phyloP scores from a whole-genome alignment of 2,888 invertebrate genomes.

The Tinea semifulvella region DNA sequence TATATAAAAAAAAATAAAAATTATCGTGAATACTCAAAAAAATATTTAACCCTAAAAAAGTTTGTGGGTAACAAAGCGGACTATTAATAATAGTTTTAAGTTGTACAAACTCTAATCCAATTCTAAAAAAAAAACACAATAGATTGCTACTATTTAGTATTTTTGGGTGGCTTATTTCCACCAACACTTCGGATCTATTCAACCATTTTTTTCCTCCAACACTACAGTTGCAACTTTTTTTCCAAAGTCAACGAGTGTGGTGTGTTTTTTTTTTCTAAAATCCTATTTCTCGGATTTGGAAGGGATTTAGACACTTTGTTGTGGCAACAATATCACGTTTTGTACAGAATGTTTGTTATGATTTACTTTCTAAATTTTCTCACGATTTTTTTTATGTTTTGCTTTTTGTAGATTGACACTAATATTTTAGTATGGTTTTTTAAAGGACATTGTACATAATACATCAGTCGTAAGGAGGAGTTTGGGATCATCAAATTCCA shows the following conservation, averaged over 20 bases:
- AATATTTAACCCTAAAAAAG: background rate
- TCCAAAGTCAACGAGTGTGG: conserved; percentile 57
- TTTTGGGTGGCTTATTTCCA: conserved; percentile 33
- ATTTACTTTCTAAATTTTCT: conserved; percentile 39
- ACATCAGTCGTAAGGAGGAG: no score
- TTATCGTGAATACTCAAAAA: no score
- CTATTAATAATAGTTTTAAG: conserved; percentile 12
- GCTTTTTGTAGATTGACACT: no score
- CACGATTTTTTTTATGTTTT: conserved; percentile 38
- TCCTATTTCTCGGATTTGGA: conserved; percentile 65
- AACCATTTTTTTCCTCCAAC: conserved; percentile 35
- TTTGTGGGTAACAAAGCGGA: no score
- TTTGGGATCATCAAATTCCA: no score
- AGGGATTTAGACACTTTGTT: conserved; percentile 64
- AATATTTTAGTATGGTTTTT: no score
- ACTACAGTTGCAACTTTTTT: conserved; percentile 42
- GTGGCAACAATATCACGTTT: conserved; percentile 60
- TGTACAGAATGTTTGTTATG: conserved; percentile 57
- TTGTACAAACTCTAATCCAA: conserved; percentile 31
- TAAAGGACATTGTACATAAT: no score
- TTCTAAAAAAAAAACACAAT: conserved; percentile 19
- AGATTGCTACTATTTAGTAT: conserved; percentile 42
- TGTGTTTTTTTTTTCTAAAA: conserved; percentile 36
- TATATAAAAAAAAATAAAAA: no score
- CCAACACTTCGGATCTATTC: conserved; percentile 45